phyloP scores from a whole-genome alignment of 2,797 vertebrate genomes.

The Antrozous pallidus region DNA sequence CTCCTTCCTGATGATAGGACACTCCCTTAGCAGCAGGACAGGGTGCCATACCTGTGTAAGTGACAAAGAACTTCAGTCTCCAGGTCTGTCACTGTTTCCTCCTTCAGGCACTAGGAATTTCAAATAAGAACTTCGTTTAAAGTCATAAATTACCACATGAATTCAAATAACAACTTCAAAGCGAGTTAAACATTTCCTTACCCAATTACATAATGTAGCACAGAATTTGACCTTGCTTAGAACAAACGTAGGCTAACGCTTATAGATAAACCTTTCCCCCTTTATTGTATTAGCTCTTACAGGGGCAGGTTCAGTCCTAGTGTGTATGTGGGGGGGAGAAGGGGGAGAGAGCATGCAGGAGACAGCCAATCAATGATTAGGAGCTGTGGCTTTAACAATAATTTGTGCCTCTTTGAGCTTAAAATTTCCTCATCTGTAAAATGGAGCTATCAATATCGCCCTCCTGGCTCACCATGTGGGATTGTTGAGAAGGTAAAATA shows the following conservation, averaged over 20 bases:
- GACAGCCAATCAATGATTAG: not conserved
- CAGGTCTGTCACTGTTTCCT: slow-evolving; percentile 71
- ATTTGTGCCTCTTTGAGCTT: not conserved
- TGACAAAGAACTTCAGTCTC: slow-evolving; percentile 66
- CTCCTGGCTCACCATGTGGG: not conserved
- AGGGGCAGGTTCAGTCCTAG: not conserved
- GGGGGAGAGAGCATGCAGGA: no score
- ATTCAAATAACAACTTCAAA: slow-evolving; percentile 38
- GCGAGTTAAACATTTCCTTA: slow-evolving; percentile 26
- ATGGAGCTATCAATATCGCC: not conserved
- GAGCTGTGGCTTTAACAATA: not conserved
- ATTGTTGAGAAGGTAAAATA: not conserved
- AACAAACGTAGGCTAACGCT: not conserved
- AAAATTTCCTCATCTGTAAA: not conserved
- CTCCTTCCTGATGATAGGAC: not conserved
- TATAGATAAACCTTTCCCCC: not conserved
- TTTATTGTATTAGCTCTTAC: not conserved
- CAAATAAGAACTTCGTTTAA: slow-evolving; percentile 73
- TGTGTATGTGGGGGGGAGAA: no score
- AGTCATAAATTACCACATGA: slow-evolving; percentile 53
- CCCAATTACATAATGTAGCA: not conserved
- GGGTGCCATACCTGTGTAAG: slow-evolving; percentile 66
- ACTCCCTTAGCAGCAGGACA: not conserved
- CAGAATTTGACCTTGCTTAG: not conserved
- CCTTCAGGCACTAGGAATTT: slow-evolving; percentile 72